These are phyloP conservation scores for Elaphurus davidianus DNA, from an alignment of 2,113 vertebrate species.

Conservation along the genomic window DNA sequence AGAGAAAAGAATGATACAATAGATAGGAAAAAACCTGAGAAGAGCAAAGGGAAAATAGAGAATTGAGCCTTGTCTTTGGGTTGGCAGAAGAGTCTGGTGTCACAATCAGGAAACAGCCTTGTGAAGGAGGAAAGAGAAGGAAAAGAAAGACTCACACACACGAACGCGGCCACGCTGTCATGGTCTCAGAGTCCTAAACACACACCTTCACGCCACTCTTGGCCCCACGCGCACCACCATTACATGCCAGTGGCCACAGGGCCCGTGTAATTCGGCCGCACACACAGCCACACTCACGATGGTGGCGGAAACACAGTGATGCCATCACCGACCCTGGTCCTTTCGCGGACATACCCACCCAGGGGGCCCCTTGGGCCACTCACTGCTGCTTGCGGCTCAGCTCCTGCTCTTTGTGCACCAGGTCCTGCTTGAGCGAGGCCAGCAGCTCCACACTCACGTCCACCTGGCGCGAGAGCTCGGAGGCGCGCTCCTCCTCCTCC, in stretches of 20 bases:
- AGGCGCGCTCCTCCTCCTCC: constrained; percentile 94
- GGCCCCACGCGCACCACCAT: background rate
- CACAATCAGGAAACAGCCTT: background rate
- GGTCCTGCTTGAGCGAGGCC: constrained; percentile 97
- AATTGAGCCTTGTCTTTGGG: background rate
- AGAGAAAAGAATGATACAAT: background rate
- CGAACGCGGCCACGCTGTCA: background rate
- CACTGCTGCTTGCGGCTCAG: constrained; percentile 97
- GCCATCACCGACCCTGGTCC: background rate
- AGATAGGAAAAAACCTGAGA: background rate
- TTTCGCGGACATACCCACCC: background rate
- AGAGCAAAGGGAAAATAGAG: background rate
- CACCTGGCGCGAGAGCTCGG: constrained; percentile 96
- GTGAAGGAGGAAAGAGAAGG: background rate
- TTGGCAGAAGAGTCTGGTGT: background rate
- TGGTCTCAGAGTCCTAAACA: background rate
- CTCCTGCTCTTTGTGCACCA: constrained; percentile 98
- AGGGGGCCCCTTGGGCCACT: constrained; percentile 72
- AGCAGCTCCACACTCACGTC: constrained; percentile 99
- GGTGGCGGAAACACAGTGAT: background rate
- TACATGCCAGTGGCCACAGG: background rate
- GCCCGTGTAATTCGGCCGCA: background rate
- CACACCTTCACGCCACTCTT: background rate
- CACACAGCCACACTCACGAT: background rate
- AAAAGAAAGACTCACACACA: background rate